Evolutionary conservation across 2,797 vertebrate genomes (phyloP).

Genomic region (Mormyrus proboscirostris): DNA sequence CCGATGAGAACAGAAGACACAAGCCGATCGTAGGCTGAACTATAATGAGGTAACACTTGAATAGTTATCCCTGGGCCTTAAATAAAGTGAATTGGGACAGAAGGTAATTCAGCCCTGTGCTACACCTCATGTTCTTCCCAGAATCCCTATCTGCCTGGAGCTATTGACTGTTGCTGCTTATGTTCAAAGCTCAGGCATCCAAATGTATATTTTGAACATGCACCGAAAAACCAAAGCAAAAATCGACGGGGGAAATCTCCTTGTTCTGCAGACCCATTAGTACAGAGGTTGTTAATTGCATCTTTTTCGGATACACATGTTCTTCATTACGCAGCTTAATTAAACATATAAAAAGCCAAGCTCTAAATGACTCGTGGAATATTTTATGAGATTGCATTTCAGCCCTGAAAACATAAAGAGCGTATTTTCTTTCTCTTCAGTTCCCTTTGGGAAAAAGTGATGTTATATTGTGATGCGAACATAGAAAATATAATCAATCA

Average conservation of each 20-base stretch:
- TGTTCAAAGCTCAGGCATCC: background rate
- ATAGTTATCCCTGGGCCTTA: background rate
- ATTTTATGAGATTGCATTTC: slow-evolving; percentile 21
- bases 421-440: background rate
- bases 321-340: slow-evolving; percentile 25
- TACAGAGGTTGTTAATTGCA: slow-evolving; percentile 3
- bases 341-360: slow-evolving; percentile 25
- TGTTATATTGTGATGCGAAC: background rate
- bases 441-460: background rate
- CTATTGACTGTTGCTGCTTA: background rate
- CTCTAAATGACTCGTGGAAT: background rate
- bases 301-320: slow-evolving; percentile 22
- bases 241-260: background rate
- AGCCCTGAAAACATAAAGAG: slow-evolving; percentile 14
- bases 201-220: slow-evolving; percentile 13
- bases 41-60: background rate
- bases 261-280: slow-evolving; percentile 6
- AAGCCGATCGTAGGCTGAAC: background rate
- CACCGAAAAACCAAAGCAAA: background rate
- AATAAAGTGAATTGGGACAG: background rate
- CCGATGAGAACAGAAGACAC: background rate
- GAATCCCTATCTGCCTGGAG: background rate
- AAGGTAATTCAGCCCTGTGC: background rate
- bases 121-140: background rate
- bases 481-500: background rate